Evolutionary conservation across 1,140 invertebrate genomes (phyloP), one percentile per base, ranked within the genome.

Genomic region (Bombyx mori): DNA sequence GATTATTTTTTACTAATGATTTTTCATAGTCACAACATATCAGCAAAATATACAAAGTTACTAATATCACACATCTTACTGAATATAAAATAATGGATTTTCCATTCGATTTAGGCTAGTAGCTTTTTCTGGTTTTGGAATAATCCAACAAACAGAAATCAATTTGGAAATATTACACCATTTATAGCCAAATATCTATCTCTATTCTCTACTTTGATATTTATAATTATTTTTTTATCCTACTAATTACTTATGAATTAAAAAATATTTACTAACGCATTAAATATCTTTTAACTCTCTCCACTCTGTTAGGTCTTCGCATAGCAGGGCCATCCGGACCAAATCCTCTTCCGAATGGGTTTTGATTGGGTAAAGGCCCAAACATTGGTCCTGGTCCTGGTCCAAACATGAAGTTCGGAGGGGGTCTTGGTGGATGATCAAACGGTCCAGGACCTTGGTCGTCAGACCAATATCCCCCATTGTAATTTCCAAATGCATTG

Each of bases 401-500:
- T 35, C 8, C 12, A 26, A 18, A 50, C 44, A 57, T 59, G 3
- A 44, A 52, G 18, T 46, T 44, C 4, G 54, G 58, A 10, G 58
- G 48, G 26, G 48, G 58, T 42, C 66, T 61, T 48, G 66, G 73
- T 45, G 68, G 60, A 1, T 65, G 61, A 68, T 55, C 66, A 46
- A 12, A 57, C 54, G 58, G 47, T 0, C 66, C 61, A 50, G 66
- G 73, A 10, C 72, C 75, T 35, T 35, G 26, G 26, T 35, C 26
- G 4, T 35, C 26, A 35, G 26, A 35, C 26, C 26, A 35, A 62
- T 79, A 79, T 10, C 78, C 78, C 12, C 78, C 78, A 26, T 61
- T 65, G 47, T 81, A 81, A 56, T 72, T 60, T n/a, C 78, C 76
- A 71, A 72, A 81, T 7, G 76, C 78, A 67, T 79, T 74, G 47